Evolutionary conservation across 1,140 invertebrate species (phyloP), one percentile per base, ranked within the genome.

Genomic region (Arctopsyche grandis): DNA sequence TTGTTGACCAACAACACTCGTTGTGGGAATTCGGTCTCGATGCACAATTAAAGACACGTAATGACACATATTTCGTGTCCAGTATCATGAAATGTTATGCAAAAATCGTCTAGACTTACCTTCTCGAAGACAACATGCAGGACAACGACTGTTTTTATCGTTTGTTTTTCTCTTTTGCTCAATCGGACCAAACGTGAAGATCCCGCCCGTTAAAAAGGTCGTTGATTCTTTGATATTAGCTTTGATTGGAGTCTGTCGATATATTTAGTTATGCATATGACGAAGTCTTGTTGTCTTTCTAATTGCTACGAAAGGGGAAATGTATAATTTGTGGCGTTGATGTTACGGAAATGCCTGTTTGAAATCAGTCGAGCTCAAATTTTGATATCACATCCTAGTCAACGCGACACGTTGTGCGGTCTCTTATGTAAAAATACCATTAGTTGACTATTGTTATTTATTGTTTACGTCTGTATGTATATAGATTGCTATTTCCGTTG

Each of bases 41-140:
- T 29, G 22, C 5, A 58, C 73, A 75, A 75, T 75, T 60, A 75
- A n/a, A 71, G 52, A 60, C 73, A 75, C 19, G 73, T 75, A 75
- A 75, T 75, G 73, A 58, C 73, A 60, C 43, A 21, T 75, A 75
- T 75, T 75, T 75, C 46, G 21, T 48, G 7, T 56, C 43, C 46
- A 5, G 46, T 74, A 48, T 48, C 44, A 48, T 48, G 73, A 75
- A 75, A 75, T 48, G 14, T 48, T 52, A 75, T 58, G 73, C 44
- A 75, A 75, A 52, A 21, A 75, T 48, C 56, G 56, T 60, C 52
- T 56, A n/a, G 12, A 5, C 46, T 24, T 26, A 9, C 9, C 26
- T 22, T 21, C 38, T 44, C 19, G 38, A 26, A 24, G 10, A 66
- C 24, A 14, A 66, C 26, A 24, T 26, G 69, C 12, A 38, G 26